Percentiles rank a stretch among this genome's conserved stretches.
phyloP scores from a whole-genome alignment of 2,888 invertebrate genomes.

The Neoitamus cyanurus region DNA sequence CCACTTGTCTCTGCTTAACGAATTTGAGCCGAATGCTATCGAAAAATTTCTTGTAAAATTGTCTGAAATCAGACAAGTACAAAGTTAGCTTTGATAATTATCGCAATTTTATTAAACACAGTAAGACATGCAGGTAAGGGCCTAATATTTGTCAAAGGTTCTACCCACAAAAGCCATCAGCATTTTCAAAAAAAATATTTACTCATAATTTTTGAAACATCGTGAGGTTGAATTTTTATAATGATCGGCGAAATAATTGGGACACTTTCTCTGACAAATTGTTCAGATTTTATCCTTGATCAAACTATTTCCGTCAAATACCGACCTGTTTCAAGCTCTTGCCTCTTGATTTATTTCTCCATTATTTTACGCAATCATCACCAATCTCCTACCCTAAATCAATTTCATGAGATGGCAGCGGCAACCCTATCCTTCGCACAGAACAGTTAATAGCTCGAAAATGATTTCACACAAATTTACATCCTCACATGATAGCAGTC shows the following conservation, averaged over 20 bases:
- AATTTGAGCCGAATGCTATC: neutral
- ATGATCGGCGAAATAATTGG: neutral
- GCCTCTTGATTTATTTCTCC: conserved; percentile 35
- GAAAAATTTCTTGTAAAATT: neutral
- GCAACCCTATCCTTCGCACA: conserved; percentile 19
- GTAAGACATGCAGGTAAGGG: neutral
- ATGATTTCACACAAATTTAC: conserved; percentile 44
- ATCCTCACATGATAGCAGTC: conserved; percentile 22
- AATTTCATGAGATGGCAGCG: conserved; percentile 31
- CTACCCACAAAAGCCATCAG: neutral
- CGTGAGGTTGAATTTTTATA: neutral
- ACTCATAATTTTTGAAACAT: neutral
- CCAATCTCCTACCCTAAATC: conserved; percentile 43
- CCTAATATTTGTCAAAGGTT: neutral
- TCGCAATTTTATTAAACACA: neutral
- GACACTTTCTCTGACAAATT: neutral
- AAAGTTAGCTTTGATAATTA: neutral
- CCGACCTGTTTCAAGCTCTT: neutral
- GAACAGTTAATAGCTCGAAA: conserved; percentile 38
- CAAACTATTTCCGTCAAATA: neutral
- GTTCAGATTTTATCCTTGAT: neutral
- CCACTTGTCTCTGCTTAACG: neutral
- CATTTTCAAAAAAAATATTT: neutral
- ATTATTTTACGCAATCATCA: conserved; percentile 40
- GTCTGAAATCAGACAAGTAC: neutral